Evolutionary conservation across 2,113 vertebrate genomes (phyloP).

Genomic region (Stegastes partitus): DNA sequence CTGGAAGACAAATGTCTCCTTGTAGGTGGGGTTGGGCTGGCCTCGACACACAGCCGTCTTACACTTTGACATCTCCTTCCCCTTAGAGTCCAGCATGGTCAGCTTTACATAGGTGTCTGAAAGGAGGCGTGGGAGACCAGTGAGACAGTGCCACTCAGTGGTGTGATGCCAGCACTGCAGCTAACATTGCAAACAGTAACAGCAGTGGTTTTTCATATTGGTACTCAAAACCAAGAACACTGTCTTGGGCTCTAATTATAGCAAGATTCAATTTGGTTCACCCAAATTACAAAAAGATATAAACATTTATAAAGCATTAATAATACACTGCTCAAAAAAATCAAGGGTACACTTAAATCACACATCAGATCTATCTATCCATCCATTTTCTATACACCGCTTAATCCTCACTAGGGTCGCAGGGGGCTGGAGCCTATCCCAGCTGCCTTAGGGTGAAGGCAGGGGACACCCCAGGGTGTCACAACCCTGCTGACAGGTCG

Average conservation of each 20-base stretch:
- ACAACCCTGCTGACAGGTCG: too few relatives aligned
- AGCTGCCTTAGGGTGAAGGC: too few relatives aligned
- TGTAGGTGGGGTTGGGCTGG: conserved; percentile 96
- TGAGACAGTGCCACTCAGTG: conserved; percentile 72
- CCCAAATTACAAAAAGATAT: neutral
- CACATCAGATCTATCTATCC: too few relatives aligned
- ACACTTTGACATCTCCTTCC: conserved; percentile 98
- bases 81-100: conserved; percentile 97
- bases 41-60: conserved; percentile 95
- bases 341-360: too few relatives aligned
- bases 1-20: conserved; percentile 97
- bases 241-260: neutral
- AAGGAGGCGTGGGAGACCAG: conserved; percentile 3
- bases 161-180: conserved; percentile 31
- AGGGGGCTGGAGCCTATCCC: too few relatives aligned
- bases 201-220: too few relatives aligned
- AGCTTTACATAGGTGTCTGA: conserved; percentile 97
- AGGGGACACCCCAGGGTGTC: too few relatives aligned
- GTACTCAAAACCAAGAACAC: too few relatives aligned
- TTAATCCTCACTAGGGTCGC: too few relatives aligned
- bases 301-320: too few relatives aligned
- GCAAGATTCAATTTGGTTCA: neutral
- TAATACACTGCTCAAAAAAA: too few relatives aligned
- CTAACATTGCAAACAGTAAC: neutral
- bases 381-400: too few relatives aligned